Base-by-base conservation (phyloP, 2,113 vertebrate species). In the Brienomyrus brachyistius region DNA sequence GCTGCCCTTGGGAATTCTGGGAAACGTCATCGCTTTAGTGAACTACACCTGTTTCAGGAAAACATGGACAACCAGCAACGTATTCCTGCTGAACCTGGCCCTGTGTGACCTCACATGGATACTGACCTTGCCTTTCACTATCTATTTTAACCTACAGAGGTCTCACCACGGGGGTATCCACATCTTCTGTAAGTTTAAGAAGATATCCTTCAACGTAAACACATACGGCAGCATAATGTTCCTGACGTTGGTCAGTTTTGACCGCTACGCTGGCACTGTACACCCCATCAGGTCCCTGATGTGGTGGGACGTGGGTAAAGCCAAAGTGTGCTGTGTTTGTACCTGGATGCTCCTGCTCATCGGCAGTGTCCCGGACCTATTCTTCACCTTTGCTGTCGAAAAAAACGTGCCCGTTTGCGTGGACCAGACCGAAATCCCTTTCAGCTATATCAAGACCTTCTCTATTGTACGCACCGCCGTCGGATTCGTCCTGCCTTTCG, bases 101-200 rank as follows among this genome's bases (percentile, higher is more conserved):
- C 89, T 97, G 62, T 96, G 96, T 31, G 96, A 97, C 94, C 94
- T 95, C 0, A 93, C 94, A 56, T 97, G 97, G 96, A 96, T 96
- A 40, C 93, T 97, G 66, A 92, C 94, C 5, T 91, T 95, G 90
- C 96, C 96, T 21, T 94, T 97, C 91, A 94, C 92, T 6, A 88
- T 95, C 84, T 96, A 96, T 91, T 94, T 96, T 43, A 94, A 90
- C 88, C 54, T 96, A 21, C 93, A 94, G 70, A 92, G 89, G 27
- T 86, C 87, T 27, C 2, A 91, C 56, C 27, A 74, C 13, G 70
- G 88, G 31, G 93, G 91, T 89, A 92, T 88, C 13, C 89, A 93
- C 62, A 89, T 83, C 0, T 96, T 96, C 91, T 95, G 95, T 93
- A 87, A 56, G 27, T 92, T 96, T 52, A 95, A 94, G 92, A 94